These are phyloP conservation scores for Syngnathus acus DNA, from an alignment of 2,797 vertebrate genomes.

Conservation along the genomic window DNA sequence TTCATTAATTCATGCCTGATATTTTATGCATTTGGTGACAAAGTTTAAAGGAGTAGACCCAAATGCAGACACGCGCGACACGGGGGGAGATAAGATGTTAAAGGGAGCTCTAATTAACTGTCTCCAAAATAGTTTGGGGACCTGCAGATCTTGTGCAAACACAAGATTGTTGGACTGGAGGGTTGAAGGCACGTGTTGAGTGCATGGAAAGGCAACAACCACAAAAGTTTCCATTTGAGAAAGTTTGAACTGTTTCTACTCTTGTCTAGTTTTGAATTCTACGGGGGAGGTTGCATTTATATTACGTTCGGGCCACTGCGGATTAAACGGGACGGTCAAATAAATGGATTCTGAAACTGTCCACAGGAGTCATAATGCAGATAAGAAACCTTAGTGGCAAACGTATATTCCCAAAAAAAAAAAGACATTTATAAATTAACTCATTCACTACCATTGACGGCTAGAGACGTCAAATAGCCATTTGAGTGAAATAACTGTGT, in stretches of 20 bases:
- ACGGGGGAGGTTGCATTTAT: not conserved
- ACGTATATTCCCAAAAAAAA: no score
- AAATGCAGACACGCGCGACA: slow-evolving; percentile 34
- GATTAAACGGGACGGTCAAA: no score
- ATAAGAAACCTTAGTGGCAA: no score
- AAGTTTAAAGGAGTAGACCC: slow-evolving; percentile 51
- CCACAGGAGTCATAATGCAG: no score
- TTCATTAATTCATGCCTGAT: slow-evolving; percentile 75
- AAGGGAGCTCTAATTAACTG: slow-evolving; percentile 26
- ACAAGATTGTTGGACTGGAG: slow-evolving; percentile 6
- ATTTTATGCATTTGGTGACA: slow-evolving; percentile 66
- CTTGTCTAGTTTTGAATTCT: not conserved
- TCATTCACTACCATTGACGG: no score
- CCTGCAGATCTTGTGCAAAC: slow-evolving; percentile 17
- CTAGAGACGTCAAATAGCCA: no score
- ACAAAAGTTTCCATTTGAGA: not conserved
- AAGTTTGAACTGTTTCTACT: not conserved
- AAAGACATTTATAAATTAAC: no score
- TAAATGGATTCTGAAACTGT: no score
- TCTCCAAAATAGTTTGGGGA: slow-evolving; percentile 21
- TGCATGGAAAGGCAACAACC: slow-evolving; percentile 7
- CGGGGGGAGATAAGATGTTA: slow-evolving; percentile 21
- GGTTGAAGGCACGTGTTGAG: slow-evolving; percentile 9
- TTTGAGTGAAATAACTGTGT: no score
- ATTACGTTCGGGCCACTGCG: no score